Evolutionary conservation across 2,797 vertebrate genomes (phyloP).

Genomic region (Loriculus beryllinus): DNA sequence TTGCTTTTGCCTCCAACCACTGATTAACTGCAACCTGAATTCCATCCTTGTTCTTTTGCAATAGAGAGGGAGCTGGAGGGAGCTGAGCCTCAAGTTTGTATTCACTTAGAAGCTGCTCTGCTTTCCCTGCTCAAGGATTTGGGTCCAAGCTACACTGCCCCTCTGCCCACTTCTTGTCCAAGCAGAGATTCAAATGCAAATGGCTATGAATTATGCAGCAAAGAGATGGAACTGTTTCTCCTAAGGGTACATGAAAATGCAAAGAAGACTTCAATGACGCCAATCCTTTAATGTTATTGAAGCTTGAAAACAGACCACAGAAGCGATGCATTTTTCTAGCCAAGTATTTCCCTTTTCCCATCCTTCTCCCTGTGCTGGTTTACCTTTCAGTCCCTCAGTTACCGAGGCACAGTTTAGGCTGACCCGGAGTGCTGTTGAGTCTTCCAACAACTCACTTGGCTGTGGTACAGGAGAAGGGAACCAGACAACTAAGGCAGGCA

Average conservation of each 20-base stretch:
- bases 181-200: rapidly evolving
- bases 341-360: not conserved
- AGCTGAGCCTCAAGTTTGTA: rapidly evolving
- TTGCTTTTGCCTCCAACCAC: not conserved
- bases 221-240: not conserved
- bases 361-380: not conserved
- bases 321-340: not conserved
- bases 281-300: not conserved
- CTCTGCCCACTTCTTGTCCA: not conserved
- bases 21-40: not conserved
- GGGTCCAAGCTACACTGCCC: not conserved
- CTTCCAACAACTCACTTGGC: not conserved
- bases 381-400: not conserved
- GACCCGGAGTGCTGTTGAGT: not conserved
- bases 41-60: not conserved
- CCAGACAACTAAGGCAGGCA: not conserved
- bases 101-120: not conserved
- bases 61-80: not conserved
- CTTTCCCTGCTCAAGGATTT: not conserved
- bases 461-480: not conserved
- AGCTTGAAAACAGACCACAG: not conserved
- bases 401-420: not conserved
- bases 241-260: not conserved
- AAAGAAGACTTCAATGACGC: not conserved
- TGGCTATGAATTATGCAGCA: not conserved